These are phyloP conservation scores for Calyptommatus sinebrachiatus DNA, from an alignment of 2,113 vertebrate species.

Conservation along the genomic window DNA sequence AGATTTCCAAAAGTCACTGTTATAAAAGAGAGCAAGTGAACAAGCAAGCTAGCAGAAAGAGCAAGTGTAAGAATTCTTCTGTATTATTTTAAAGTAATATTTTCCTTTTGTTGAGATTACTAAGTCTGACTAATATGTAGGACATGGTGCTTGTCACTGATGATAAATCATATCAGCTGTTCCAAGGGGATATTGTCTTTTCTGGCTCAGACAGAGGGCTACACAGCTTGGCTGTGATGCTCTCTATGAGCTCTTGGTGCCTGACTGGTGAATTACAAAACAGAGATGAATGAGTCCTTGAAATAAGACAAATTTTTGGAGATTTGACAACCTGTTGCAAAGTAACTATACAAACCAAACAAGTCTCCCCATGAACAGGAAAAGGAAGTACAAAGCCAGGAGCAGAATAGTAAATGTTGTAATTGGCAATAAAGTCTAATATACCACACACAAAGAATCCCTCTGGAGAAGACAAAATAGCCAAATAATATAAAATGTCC, in stretches of 20 bases:
- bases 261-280: neutral
- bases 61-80: no score
- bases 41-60: no score
- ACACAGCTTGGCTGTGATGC: slow-evolving; percentile 26
- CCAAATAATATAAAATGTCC: no score
- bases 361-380: no score
- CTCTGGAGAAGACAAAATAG: no score
- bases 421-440: no score
- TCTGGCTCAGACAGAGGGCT: slow-evolving; percentile 9
- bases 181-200: slow-evolving; percentile 6
- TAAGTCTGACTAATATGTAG: neutral
- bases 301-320: neutral
- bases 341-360: neutral
- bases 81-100: neutral
- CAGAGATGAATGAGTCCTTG: neutral
- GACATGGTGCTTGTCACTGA: neutral
- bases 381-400: no score
- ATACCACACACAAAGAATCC: no score
- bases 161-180: neutral
- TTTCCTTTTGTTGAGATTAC: neutral
- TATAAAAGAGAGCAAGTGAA: no score
- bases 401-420: no score
- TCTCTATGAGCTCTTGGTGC: slow-evolving; percentile 37
- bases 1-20: neutral
- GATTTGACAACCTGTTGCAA: neutral